Percentiles rank a stretch among this genome's conserved stretches.
These are phyloP conservation scores for Nemotelus pantherinus DNA, from an alignment of 2,888 invertebrate species.

Conservation along the genomic window DNA sequence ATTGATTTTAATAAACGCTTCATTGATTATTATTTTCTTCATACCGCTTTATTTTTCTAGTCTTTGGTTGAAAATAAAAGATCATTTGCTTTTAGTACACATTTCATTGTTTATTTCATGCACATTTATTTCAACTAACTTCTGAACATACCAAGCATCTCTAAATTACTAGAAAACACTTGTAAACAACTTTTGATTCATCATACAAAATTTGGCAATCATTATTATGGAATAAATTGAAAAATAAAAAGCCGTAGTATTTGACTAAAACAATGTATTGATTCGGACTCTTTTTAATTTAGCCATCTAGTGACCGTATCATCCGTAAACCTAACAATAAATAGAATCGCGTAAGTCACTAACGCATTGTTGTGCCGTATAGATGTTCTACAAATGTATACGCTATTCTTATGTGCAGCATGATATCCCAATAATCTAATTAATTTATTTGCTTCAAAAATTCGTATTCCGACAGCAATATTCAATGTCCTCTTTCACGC, in stretches of 20 bases:
- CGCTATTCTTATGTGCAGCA: slow-evolving; percentile 14
- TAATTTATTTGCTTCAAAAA: not conserved
- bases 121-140: too few species aligned
- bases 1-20: too few species aligned
- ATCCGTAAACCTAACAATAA: slow-evolving; percentile 90
- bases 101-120: too few species aligned
- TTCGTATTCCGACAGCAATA: not conserved
- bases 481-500: not conserved
- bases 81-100: too few species aligned
- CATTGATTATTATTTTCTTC: too few species aligned
- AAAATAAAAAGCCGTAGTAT: not conserved
- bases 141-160: too few species aligned
- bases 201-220: too few species aligned
- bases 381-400: slow-evolving; percentile 6
- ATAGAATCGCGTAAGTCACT: slow-evolving; percentile 88
- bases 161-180: too few species aligned
- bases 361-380: slow-evolving; percentile 39
- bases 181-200: too few species aligned
- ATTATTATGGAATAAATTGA: not conserved
- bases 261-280: slow-evolving; percentile 13
- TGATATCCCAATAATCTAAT: slow-evolving; percentile 10
- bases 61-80: too few species aligned
- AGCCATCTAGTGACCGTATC: slow-evolving; percentile 94
- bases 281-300: slow-evolving; percentile 57
- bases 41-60: too few species aligned